Percentiles rank a stretch among this genome's conserved stretches.
These are phyloP conservation scores for Rhagium mordax DNA, from an alignment of 2,888 invertebrate genomes.

Conservation along the genomic window DNA sequence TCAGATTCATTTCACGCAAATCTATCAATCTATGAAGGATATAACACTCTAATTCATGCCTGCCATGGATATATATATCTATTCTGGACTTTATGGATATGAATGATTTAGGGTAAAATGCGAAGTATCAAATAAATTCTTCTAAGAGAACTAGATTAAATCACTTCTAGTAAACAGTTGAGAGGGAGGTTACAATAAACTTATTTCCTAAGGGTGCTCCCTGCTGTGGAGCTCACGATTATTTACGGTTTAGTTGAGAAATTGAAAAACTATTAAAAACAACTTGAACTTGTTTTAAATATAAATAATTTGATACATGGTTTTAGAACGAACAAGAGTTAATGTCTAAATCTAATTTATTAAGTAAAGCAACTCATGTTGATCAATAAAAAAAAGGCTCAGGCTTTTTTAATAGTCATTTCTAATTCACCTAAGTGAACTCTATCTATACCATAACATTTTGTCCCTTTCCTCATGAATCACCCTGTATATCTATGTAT, in stretches of 20 bases:
- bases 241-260: not conserved
- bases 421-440: too few species aligned
- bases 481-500: too few species aligned
- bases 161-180: conserved; percentile 2
- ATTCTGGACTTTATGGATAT: conserved; percentile 30
- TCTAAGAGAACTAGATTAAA: conserved; percentile 25
- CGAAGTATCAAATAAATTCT: conserved; percentile 24
- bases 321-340: too few species aligned
- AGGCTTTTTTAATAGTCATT: too few species aligned
- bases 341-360: too few species aligned
- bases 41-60: conserved; percentile 15
- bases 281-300: not conserved
- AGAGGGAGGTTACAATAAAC: not conserved
- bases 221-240: not conserved
- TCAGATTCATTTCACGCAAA: conserved; percentile 30
- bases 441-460: too few species aligned
- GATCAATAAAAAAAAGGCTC: too few species aligned
- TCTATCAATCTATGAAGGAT: conserved; percentile 28
- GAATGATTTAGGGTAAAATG: conserved; percentile 31
- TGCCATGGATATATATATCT: conserved; percentile 13
- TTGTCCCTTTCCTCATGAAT: too few species aligned
- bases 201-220: conserved; percentile 2
- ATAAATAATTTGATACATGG: not conserved
- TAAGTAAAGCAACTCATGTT: too few species aligned
- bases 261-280: not conserved